Conservation (phyloP, 2,797 vertebrate species). For the Antrozous pallidus region DNA sequence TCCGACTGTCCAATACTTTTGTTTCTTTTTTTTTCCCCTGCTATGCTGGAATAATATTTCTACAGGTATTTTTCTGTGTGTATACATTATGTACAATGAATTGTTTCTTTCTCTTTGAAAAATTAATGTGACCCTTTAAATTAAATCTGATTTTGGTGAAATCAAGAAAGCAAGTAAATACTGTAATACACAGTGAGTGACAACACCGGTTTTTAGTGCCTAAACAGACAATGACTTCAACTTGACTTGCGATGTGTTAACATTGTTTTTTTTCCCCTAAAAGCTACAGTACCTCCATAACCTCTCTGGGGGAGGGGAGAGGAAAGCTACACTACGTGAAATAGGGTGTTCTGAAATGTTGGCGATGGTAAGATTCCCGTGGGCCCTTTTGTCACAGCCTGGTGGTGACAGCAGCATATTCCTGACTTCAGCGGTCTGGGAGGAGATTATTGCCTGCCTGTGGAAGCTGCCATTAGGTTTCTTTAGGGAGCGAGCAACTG, state of each 20-base stretch:
- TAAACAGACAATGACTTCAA: conserved; percentile 83
- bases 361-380: conserved; percentile 71
- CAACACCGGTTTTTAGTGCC: conserved; percentile 82
- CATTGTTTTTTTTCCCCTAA: conserved; percentile 79
- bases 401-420: conserved; percentile 58
- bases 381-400: conserved; percentile 71
- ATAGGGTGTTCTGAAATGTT: conserved; percentile 73
- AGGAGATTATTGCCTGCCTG: conserved; percentile 80
- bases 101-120: conserved; percentile 83
- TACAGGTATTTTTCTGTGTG: conserved; percentile 84
- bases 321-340: conserved; percentile 71
- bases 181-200: conserved; percentile 85
- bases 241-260: conserved; percentile 82
- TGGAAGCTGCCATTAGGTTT: conserved; percentile 78
- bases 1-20: conserved; percentile 83
- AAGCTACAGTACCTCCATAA: conserved; percentile 82
- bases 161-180: conserved; percentile 86
- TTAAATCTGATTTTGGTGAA: conserved; percentile 86
- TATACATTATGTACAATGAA: conserved; percentile 91
- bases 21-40: conserved; percentile 73
- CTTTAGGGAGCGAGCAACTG: conserved; percentile 69
- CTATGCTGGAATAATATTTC: conserved; percentile 90
- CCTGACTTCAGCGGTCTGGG: conserved; percentile 78
- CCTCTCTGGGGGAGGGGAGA: conserved; percentile 76
- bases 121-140: conserved; percentile 85